A percentile compares a stretch with the other conserved stretches of the same genome.
phyloP scores from a whole-genome alignment of 2,888 invertebrate species.

The Ennomos fuscantarius region DNA sequence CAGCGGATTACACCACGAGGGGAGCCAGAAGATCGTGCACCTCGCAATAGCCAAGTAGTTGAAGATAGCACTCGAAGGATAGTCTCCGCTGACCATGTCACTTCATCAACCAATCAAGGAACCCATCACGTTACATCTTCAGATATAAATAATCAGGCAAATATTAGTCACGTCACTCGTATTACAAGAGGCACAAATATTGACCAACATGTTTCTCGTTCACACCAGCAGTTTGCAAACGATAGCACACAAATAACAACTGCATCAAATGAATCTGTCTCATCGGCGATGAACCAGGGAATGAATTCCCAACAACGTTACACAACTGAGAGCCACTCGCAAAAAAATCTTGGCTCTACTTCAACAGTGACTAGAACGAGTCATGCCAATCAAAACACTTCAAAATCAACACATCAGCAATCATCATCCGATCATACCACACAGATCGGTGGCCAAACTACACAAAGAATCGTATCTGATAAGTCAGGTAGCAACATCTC shows the following conservation, averaged over 20 bases:
- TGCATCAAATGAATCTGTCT: constrained; percentile 48
- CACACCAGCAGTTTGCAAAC: constrained; percentile 51
- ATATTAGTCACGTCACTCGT: constrained; percentile 40
- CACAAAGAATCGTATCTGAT: constrained; percentile 58
- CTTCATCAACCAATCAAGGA: constrained; percentile 52
- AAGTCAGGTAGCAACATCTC: constrained; percentile 42
- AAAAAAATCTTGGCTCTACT: constrained; percentile 44
- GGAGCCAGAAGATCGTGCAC: constrained; percentile 43
- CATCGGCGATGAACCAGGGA: constrained; percentile 48
- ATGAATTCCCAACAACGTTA: constrained; percentile 44
- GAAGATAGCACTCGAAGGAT: constrained; percentile 52
- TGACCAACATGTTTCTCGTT: constrained; percentile 52
- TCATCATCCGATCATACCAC: constrained; percentile 42
- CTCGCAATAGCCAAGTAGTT: constrained; percentile 36
- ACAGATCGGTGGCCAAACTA: constrained; percentile 50
- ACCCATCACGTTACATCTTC: constrained; percentile 45
- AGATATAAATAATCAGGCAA: constrained; percentile 46
- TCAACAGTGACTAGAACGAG: constrained; percentile 43
- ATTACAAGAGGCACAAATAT: constrained; percentile 47
- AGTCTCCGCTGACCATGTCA: constrained; percentile 52
- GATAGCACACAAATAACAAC: constrained; percentile 45
- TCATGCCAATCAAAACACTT: constrained; percentile 50
- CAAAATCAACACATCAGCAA: constrained; percentile 52
- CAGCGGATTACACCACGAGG: constrained; percentile 30
- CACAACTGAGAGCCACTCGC: constrained; percentile 43